Evolutionary conservation across 2,888 invertebrate genomes (phyloP), one percentile per base, ranked within the genome.

Genomic region (Oligia latruncula): DNA sequence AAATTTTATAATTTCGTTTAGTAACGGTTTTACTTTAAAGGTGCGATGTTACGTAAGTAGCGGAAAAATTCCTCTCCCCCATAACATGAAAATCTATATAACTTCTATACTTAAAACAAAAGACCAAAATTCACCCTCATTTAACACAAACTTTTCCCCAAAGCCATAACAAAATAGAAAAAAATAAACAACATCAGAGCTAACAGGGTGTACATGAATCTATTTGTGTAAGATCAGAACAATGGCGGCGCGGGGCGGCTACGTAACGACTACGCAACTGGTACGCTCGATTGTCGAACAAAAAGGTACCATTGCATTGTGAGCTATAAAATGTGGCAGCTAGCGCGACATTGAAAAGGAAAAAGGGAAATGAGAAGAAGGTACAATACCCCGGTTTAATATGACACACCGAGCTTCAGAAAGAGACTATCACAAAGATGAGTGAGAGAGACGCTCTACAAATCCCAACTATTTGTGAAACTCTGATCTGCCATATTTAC

Each of bases 201-300:
- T 72, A 84, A 84, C 72, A 49, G 73, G 74, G 46, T 84, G 74
- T 49, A 67, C 83, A 75, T 77, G 83, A 76, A 77, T 77, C 65
- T 82, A 83, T 85, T 85, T 86, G 86, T 83, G 70, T 67, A 62
- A 74, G 73, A 75, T 66, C 46, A 74, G 82, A 77, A 86, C 83
- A 85, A 85, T 86, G 78, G 78, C 65, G 60, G 55, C 58, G n/a
- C 62, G 58, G 23, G 35, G n/a, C 74, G 78, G 62, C 74, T 74
- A 74, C 86, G 76, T 79, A 79, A 77, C 86, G 83, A 55, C 64
- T 74, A 66, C 85, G 79, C 29, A 78, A 43, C 78, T 79, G 52
- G 68, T n/a, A 74, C 65, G 71, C 71, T 62, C 6, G 72, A 78
- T 66, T 73, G 71, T 70, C 62, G 66, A 75, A 82, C 74, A 85